phyloP scores from a whole-genome alignment of 1,140 invertebrate species.

The Leptinotarsa undecemlineata region DNA sequence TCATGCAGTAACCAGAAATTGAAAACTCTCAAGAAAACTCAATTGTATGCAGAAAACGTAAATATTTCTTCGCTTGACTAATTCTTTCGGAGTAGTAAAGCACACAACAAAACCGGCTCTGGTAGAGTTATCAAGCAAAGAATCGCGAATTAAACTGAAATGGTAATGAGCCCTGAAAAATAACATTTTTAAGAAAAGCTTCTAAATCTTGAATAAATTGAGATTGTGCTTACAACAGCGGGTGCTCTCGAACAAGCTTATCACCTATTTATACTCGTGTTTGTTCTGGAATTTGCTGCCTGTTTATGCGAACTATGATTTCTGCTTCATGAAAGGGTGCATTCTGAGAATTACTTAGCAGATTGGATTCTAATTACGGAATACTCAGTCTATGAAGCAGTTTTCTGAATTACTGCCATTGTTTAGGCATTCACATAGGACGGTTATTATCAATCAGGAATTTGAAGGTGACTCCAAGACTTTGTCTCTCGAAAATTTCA shows the following conservation, averaged over 20 bases:
- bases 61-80: no score
- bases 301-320: slow-evolving; percentile 25
- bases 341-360: not conserved
- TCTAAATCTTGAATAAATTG: slow-evolving; percentile 40
- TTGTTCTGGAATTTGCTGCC: slow-evolving; percentile 31
- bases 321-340: not conserved
- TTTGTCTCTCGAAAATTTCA: no score
- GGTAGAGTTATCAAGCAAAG: not conserved
- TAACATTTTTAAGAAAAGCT: slow-evolving; percentile 36
- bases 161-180: slow-evolving; percentile 35
- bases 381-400: no score
- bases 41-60: no score
- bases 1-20: no score
- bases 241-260: slow-evolving; percentile 41
- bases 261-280: slow-evolving; percentile 42
- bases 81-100: no score
- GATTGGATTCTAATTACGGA: not conserved
- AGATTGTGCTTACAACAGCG: slow-evolving; percentile 42
- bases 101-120: not conserved
- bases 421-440: no score
- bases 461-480: no score
- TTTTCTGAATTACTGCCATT: no score
- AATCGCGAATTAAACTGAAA: slow-evolving; percentile 21
- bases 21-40: no score
- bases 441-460: no score